phyloP scores from a whole-genome alignment of 1,140 invertebrate genomes.

The Trachelipus rathkii region DNA sequence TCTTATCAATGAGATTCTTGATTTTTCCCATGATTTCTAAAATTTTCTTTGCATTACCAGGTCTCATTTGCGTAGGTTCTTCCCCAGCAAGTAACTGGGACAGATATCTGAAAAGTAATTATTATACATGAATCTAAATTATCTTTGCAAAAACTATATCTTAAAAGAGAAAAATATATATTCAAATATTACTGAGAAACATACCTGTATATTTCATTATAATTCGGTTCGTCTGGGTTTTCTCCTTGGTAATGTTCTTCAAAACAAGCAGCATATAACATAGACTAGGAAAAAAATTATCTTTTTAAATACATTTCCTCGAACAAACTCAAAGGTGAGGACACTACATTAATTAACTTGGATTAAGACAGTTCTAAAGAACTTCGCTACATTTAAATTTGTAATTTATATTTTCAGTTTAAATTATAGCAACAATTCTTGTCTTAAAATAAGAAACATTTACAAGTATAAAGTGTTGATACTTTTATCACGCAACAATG shows the following conservation, averaged over 20 bases:
- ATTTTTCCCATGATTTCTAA: conserved; percentile 24
- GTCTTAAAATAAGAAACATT: no score
- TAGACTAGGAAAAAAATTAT: conserved; percentile 12
- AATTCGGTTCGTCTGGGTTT: conserved; percentile 23
- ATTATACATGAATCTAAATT: neutral
- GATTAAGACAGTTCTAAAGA: no score
- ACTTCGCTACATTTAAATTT: no score
- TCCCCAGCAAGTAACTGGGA: conserved; percentile 24
- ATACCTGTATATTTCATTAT: conserved; percentile 27
- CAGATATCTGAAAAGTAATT: conserved; percentile 21
- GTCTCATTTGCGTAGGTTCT: conserved; percentile 28
- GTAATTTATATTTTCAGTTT: no score
- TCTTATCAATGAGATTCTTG: conserved; percentile 3
- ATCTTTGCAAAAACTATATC: neutral
- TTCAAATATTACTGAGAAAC: neutral
- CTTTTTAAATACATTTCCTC: neutral
- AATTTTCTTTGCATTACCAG: conserved; percentile 28
- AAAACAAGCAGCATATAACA: conserved; percentile 26
- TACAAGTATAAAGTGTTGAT: no score
- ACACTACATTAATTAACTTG: no score
- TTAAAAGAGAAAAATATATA: neutral
- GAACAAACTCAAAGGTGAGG: no score
- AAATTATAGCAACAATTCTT: no score
- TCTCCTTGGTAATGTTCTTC: conserved; percentile 28
- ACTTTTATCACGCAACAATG: no score